A percentile compares a stretch with the other conserved stretches of the same genome.
These are phyloP conservation scores for Drosophila sechellia DNA, from an alignment of 1,140 invertebrate species.

Conservation along the genomic window DNA sequence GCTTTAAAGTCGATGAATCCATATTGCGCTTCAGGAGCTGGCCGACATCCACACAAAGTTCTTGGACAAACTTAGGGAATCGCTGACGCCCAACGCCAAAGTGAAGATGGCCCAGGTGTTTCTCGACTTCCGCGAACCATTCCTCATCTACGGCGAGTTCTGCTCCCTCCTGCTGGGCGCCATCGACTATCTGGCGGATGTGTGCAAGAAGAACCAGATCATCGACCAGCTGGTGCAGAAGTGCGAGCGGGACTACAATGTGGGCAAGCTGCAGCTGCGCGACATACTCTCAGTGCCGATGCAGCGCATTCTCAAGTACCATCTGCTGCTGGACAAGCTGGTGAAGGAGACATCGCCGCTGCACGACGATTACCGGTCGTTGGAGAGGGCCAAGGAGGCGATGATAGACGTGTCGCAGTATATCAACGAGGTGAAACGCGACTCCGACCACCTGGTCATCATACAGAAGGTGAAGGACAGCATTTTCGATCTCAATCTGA, in stretches of 20 bases:
- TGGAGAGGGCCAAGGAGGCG: constrained; percentile 95
- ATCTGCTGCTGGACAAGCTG: constrained; percentile 95
- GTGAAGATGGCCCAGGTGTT: constrained; percentile 91
- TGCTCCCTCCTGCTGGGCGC: constrained; percentile 95
- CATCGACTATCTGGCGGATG: constrained; percentile 91
- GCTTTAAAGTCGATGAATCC: background rate
- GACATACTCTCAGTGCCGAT: constrained; percentile 98
- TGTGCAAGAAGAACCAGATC: constrained; percentile 87
- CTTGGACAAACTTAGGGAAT: constrained; percentile 91
- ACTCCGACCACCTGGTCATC: constrained; percentile 96
- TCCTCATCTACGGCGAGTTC: constrained; percentile 97
- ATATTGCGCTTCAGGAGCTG: constrained; percentile 88
- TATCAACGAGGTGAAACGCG: constrained; percentile 99
- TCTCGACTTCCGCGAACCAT: constrained; percentile 94
- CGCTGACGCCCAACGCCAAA: constrained; percentile 86
- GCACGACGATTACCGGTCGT: constrained; percentile 92
- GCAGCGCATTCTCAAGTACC: constrained; percentile 99
- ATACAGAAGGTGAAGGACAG: constrained; percentile 95
- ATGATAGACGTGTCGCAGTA: constrained; percentile 99
- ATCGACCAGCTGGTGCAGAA: constrained; percentile 86
- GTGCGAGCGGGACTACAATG: constrained; percentile 96
- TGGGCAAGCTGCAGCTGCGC: constrained; percentile 96
- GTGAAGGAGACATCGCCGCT: constrained; percentile 95
- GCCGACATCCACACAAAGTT: constrained; percentile 94
- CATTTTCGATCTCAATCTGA: constrained; percentile 91